Percentiles rank a stretch among this genome's conserved stretches.
phyloP scores from a whole-genome alignment of 2,797 vertebrate species.

The Anguilla anguilla region DNA sequence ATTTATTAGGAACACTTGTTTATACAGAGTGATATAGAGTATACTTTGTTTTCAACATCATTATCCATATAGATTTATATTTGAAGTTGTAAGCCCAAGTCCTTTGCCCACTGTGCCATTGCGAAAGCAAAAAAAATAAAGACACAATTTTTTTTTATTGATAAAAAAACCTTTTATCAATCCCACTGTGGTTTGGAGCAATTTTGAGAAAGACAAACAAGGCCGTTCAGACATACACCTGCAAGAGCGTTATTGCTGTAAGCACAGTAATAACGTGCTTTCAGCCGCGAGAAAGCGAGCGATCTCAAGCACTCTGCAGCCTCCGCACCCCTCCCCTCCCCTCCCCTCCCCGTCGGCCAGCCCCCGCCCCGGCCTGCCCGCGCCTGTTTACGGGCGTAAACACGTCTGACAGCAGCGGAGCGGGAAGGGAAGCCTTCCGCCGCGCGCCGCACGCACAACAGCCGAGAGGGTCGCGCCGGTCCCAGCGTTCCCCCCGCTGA shows the following conservation, averaged over 20 bases:
- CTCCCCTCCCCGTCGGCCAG: background rate
- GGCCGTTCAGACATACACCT: background rate
- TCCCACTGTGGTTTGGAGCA: background rate
- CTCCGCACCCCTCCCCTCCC: background rate
- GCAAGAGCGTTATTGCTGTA: background rate
- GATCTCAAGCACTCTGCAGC: background rate
- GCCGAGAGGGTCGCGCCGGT: conserved; percentile 38
- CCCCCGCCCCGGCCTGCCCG: background rate
- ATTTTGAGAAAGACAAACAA: background rate
- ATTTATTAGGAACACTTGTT: background rate
- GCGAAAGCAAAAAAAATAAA: background rate
- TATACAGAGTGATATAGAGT: background rate
- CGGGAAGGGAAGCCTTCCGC: conserved; percentile 29
- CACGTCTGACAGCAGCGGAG: conserved; percentile 32
- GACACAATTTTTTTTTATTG: background rate
- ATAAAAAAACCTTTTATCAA: background rate
- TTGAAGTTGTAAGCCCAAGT: background rate
- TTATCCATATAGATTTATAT: background rate
- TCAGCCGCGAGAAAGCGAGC: background rate
- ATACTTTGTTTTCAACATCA: background rate
- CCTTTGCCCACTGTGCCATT: background rate
- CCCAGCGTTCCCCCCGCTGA: background rate
- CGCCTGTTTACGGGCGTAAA: conserved; percentile 32
- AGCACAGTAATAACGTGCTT: background rate
- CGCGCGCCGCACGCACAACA: conserved; percentile 38